These are phyloP conservation scores for Hiodon alosoides DNA, from an alignment of 2,113 vertebrate species.

Conservation along the genomic window DNA sequence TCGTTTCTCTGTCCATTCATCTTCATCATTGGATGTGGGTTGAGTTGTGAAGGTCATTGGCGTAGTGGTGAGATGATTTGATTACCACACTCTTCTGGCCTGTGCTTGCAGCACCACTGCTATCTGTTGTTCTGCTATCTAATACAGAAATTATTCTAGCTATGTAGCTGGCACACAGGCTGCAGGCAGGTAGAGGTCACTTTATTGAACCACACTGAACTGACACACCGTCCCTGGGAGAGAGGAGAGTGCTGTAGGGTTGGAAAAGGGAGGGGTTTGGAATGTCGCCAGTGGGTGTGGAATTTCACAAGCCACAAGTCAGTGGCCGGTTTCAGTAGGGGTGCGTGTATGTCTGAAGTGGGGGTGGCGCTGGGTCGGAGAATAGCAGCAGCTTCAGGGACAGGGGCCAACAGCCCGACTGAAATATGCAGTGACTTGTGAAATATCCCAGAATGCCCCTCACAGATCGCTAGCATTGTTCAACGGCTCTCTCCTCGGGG, in stretches of 20 bases:
- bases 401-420: background rate
- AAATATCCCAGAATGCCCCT: conserved; percentile 1
- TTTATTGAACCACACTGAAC: background rate
- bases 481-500: background rate
- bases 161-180: background rate
- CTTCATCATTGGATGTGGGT: too few species aligned
- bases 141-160: background rate
- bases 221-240: background rate
- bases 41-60: too few species aligned
- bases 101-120: too few species aligned
- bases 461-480: background rate
- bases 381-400: background rate
- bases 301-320: conserved; percentile 14
- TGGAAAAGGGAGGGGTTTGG: background rate
- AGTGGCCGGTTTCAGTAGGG: background rate
- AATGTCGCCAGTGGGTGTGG: conserved; percentile 15
- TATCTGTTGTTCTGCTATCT: too few species aligned
- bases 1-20: too few species aligned
- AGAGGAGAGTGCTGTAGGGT: background rate
- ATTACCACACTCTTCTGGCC: too few species aligned
- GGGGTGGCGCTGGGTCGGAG: background rate
- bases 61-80: too few species aligned
- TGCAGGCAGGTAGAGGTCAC: background rate
- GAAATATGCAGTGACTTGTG: background rate
- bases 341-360: background rate